phyloP scores from a whole-genome alignment of 1,140 invertebrate genomes.

The Polypedilum pembai region DNA sequence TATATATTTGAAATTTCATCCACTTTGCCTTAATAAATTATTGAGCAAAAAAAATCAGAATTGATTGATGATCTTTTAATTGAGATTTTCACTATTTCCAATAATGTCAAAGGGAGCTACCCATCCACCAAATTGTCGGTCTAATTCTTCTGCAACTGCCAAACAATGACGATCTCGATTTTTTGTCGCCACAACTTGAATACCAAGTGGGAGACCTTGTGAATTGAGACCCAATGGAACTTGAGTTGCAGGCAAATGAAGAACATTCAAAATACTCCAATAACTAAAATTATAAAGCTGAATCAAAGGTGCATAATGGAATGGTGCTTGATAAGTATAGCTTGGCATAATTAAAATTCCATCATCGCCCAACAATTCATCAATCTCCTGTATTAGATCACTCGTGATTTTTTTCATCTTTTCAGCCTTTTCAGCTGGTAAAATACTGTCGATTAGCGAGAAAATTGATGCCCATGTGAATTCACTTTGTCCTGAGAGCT shows the following conservation, averaged over 20 bases:
- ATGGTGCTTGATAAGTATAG: slow-evolving; percentile 70
- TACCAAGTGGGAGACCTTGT: slow-evolving; percentile 67
- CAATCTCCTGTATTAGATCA: slow-evolving; percentile 52
- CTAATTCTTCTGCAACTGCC: slow-evolving; percentile 75
- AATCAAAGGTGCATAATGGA: slow-evolving; percentile 73
- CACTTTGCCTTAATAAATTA: too few species aligned
- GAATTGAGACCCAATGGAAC: slow-evolving; percentile 64
- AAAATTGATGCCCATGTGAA: slow-evolving; percentile 60
- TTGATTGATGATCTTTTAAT: too few species aligned
- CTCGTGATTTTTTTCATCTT: slow-evolving; percentile 56
- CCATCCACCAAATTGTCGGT: slow-evolving; percentile 78
- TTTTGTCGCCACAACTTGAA: slow-evolving; percentile 72
- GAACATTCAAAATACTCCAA: slow-evolving; percentile 80
- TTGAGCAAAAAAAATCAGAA: too few species aligned
- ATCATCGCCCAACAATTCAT: slow-evolving; percentile 65
- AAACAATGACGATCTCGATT: slow-evolving; percentile 73
- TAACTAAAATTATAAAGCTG: slow-evolving; percentile 83
- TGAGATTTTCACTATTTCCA: background rate
- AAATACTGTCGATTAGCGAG: slow-evolving; percentile 53
- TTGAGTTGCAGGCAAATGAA: slow-evolving; percentile 78
- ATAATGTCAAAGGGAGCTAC: slow-evolving; percentile 48
- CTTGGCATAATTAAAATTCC: slow-evolving; percentile 82
- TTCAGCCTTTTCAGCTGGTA: slow-evolving; percentile 53
- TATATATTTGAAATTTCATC: too few species aligned
- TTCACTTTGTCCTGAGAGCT: slow-evolving; percentile 50